Evolutionary conservation across 2,888 invertebrate genomes (phyloP).

Genomic region (Tenthredo notha): DNA sequence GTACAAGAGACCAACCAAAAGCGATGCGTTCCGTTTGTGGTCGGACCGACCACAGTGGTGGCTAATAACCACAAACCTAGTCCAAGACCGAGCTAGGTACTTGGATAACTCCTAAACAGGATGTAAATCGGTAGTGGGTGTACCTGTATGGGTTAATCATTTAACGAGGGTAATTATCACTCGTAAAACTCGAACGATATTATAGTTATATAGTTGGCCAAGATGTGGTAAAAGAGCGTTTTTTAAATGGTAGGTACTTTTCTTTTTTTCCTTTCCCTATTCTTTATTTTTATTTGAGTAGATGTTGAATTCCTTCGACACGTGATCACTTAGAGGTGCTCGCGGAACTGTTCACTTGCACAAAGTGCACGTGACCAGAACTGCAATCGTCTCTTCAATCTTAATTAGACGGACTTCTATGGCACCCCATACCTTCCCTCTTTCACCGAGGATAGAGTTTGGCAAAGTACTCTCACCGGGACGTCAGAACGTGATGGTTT

Average conservation of each 20-base stretch:
- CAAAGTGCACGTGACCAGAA: constrained; percentile 45
- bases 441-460: constrained; percentile 27
- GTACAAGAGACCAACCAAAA: neutral
- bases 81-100: constrained; percentile 27
- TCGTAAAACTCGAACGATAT: neutral
- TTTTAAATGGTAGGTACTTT: neutral
- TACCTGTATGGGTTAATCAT: neutral
- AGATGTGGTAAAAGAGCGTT: neutral
- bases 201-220: neutral
- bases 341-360: neutral
- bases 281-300: neutral
- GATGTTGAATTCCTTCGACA: constrained; percentile 18
- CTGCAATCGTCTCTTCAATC: constrained; percentile 49
- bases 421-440: neutral
- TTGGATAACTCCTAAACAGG: constrained; percentile 38
- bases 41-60: constrained; percentile 28
- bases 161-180: constrained; percentile 33
- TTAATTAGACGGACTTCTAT: constrained; percentile 38
- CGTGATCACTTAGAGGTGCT: constrained; percentile 29
- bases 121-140: constrained; percentile 28
- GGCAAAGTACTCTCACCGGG: constrained; percentile 46
- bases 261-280: neutral
- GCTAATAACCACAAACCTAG: constrained; percentile 42
- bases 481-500: constrained; percentile 51
- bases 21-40: constrained; percentile 49